Percentiles rank a stretch among this genome's conserved stretches.
These are phyloP conservation scores for Crioceris asparagi DNA, from an alignment of 2,888 invertebrate genomes.

Conservation along the genomic window DNA sequence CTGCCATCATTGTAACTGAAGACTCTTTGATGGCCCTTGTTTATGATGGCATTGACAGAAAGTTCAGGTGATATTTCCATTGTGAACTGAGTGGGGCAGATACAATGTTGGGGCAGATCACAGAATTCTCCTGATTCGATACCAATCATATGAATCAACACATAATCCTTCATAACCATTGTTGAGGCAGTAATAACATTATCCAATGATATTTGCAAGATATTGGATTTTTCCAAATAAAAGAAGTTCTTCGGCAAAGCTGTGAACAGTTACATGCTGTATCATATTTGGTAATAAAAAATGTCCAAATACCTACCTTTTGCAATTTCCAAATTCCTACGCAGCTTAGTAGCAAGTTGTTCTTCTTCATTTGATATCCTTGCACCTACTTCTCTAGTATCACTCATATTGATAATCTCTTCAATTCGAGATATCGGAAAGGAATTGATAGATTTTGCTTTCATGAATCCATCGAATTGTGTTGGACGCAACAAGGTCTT, in stretches of 20 bases:
- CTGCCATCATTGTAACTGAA: constrained; percentile 29
- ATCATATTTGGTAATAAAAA: too few species aligned
- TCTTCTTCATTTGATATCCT: constrained; percentile 23
- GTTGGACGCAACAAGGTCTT: too few species aligned
- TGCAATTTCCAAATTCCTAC: constrained; percentile 16
- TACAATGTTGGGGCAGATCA: constrained; percentile 26
- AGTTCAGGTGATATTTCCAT: constrained; percentile 29
- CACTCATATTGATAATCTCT: constrained; percentile 21
- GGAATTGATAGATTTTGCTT: constrained; percentile 28
- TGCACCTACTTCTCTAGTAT: constrained; percentile 20
- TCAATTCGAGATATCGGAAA: constrained; percentile 24
- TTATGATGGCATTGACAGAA: constrained; percentile 24
- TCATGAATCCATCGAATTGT: constrained; percentile 25
- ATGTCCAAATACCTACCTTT: too few species aligned
- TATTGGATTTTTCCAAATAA: constrained; percentile 31
- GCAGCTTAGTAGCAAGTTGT: constrained; percentile 21
- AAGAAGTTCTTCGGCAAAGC: constrained; percentile 29
- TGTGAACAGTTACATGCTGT: constrained; percentile 13
- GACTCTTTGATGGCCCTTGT: constrained; percentile 28
- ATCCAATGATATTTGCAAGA: constrained; percentile 26
- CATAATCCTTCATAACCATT: constrained; percentile 21
- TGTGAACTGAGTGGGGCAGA: constrained; percentile 30
- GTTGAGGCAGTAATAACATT: constrained; percentile 25
- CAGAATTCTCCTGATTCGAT: constrained; percentile 26
- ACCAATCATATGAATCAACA: constrained; percentile 26